Conservation (phyloP, 2,113 vertebrate genomes). For the Hemiprocne comata region DNA sequence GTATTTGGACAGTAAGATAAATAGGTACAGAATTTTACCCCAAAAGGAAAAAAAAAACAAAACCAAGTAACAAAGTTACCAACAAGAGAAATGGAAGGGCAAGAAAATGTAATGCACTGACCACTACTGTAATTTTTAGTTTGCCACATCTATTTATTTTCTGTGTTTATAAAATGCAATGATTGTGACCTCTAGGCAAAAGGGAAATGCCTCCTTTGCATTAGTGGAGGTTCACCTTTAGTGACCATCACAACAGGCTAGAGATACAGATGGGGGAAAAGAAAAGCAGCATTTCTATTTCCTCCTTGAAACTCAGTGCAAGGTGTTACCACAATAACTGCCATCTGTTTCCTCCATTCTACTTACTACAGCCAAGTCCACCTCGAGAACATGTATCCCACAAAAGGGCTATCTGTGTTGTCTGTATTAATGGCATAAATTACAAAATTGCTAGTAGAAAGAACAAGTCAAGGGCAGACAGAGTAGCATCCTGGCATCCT, state of each 20-base stretch:
- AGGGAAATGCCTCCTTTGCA: neutral
- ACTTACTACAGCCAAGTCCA: neutral
- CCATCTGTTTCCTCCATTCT: neutral
- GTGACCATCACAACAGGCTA: neutral
- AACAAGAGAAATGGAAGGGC: neutral
- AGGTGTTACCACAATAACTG: neutral
- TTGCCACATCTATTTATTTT: neutral
- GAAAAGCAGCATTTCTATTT: neutral
- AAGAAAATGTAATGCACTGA: neutral
- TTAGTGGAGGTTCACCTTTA: neutral
- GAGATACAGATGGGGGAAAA: neutral
- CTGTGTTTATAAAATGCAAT: neutral
- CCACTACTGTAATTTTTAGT: neutral
- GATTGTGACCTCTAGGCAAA: neutral
- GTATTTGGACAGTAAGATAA: slow-evolving; percentile 37
- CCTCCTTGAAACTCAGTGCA: neutral
- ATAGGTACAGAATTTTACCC: neutral
- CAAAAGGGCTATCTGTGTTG: neutral
- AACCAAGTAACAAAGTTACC: neutral
- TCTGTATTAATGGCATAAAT: neutral
- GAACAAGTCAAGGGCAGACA: neutral
- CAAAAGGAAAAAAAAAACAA: neutral
- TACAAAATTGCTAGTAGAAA: neutral
- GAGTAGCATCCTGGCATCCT: neutral
- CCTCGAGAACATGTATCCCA: neutral